Evolutionary conservation across 2,113 vertebrate species (phyloP).

Genomic region (Spermophilus dauricus): DNA sequence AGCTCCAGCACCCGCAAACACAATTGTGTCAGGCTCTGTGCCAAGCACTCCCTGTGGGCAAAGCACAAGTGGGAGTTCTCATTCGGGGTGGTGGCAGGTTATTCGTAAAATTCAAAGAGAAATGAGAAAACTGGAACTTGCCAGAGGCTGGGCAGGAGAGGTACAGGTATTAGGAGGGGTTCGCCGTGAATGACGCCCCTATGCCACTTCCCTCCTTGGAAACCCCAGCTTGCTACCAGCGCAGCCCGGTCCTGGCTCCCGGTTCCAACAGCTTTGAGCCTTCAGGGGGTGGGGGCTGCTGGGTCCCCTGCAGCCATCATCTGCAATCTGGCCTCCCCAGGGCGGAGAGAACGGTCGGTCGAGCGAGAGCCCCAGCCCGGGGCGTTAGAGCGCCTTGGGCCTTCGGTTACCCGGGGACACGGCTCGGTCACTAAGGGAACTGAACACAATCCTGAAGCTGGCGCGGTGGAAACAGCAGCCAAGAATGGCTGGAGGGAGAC

Average conservation of each 20-base stretch:
- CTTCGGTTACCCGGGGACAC: slow-evolving; percentile 5
- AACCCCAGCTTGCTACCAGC: neutral
- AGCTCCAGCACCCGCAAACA: neutral
- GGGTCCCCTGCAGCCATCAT: neutral
- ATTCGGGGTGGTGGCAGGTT: neutral
- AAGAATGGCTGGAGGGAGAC: slow-evolving; percentile 14
- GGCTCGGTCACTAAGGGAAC: neutral
- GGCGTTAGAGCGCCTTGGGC: neutral
- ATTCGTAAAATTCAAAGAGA: neutral
- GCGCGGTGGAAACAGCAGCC: neutral
- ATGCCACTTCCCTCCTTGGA: neutral
- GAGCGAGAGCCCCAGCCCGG: neutral
- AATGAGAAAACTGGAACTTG: neutral
- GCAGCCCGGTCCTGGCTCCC: neutral
- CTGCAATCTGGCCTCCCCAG: neutral
- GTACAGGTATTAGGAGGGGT: neutral
- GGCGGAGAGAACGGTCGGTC: neutral
- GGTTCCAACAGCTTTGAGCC: neutral
- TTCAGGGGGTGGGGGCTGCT: no score
- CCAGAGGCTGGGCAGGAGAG: neutral
- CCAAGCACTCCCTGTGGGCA: neutral
- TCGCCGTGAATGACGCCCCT: neutral
- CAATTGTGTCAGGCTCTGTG: neutral
- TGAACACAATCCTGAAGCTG: neutral
- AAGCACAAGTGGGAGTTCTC: neutral